phyloP scores from a whole-genome alignment of 2,888 invertebrate species.

The Chironomus riparius region DNA sequence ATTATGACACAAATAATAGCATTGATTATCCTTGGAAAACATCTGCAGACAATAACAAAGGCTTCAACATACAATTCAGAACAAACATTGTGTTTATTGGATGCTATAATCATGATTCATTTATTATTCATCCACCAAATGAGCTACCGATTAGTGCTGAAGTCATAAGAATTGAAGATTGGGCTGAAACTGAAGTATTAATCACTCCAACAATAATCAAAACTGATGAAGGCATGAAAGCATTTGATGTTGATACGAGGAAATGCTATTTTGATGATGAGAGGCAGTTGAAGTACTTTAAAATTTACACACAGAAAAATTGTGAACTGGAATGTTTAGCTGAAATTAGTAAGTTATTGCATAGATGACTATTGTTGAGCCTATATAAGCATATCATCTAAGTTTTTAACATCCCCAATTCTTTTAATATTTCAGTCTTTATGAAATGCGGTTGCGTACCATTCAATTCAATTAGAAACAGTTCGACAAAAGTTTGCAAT shows the following conservation, averaged over 20 bases:
- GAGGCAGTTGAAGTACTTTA: background rate
- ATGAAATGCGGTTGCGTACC: background rate
- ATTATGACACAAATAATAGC: background rate
- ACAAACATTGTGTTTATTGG: background rate
- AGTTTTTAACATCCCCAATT: too few species aligned
- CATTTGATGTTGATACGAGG: background rate
- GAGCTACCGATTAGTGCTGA: background rate
- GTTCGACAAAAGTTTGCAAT: background rate
- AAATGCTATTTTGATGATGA: slow-evolving; percentile 1
- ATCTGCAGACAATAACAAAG: background rate
- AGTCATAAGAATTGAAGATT: background rate
- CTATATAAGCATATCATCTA: too few species aligned
- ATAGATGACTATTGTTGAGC: too few species aligned
- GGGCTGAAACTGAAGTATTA: background rate
- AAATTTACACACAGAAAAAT: background rate
- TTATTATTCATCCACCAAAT: background rate
- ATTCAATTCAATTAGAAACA: background rate
- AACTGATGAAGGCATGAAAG: background rate
- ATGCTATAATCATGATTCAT: background rate
- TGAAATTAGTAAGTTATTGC: background rate
- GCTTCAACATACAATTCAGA: background rate
- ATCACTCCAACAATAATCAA: background rate
- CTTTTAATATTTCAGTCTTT: background rate
- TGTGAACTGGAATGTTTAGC: background rate
- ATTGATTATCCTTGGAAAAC: background rate